Base-by-base conservation (phyloP, 2,113 vertebrate genomes). In the Oncorhynchus nerka region DNA sequence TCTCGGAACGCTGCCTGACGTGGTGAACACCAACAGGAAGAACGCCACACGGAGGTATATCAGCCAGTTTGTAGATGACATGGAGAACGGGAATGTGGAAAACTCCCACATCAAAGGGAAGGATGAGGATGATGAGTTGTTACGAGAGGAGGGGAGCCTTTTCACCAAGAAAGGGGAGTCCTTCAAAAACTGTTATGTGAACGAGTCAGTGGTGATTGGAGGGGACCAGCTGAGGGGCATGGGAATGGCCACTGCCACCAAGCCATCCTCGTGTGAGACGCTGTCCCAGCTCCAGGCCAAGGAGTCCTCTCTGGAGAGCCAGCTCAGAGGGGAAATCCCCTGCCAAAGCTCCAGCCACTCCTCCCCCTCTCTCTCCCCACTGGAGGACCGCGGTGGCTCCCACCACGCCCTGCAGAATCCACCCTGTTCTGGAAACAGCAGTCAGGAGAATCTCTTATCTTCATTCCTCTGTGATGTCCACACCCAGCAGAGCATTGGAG, bases 31-130 rank as follows among this genome's bases (percentile, higher is more conserved):
- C 51, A 91, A 89, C 3, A 91, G 89, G 84, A 81, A 79, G 24
- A 66, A 79, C 24, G 79, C 74, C 59, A 92, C 94, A 70, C 92
- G 93, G 76, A 92, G 79, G 79, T 93, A 86, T 83, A 92, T 91
- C 75, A 89, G 88, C 77, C 94, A 93, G n/a, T 92, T 96, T 39
- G 94, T 93, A 55, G 96, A 98, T 76, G 98, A 99, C 75, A 90
- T 99, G 92, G 97, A 99, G 87, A 99, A 99, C 49, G 98, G 97
- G 2, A 99, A 99, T 34, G 86, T 97, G 3, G 95, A 97, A 79
- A 95, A 84, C 83, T 83, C 83, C 75, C 84, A 89, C 64, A 26
- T 84, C 4, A 90, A 82, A 64, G 81, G 71, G 0, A 87, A 85
- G 75, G 90, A 92, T 34, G 93, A 91, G 80, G 94, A 90, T 84